A percentile compares a stretch with the other conserved stretches of the same genome.
Conservation (phyloP, 2,888 invertebrate genomes). For the Baccha elongata region DNA sequence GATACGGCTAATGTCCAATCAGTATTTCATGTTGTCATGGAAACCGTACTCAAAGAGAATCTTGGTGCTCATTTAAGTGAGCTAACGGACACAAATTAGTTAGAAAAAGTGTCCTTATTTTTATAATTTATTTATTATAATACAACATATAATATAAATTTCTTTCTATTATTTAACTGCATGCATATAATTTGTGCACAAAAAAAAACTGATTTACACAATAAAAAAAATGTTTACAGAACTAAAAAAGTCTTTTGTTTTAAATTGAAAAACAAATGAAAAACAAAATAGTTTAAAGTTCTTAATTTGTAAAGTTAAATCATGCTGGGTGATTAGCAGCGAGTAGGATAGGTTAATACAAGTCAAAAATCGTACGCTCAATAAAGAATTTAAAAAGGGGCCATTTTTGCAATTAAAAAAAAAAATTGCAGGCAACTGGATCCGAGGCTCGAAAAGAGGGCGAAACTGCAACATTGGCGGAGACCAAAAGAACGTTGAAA, state of each 20-base stretch:
- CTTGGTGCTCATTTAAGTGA: conserved; percentile 83
- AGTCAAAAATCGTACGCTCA: too few relatives aligned
- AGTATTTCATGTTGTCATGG: conserved; percentile 87
- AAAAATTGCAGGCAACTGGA: too few relatives aligned
- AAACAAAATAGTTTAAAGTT: too few relatives aligned
- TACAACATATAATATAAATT: neutral
- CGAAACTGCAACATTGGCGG: too few relatives aligned
- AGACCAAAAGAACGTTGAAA: too few relatives aligned
- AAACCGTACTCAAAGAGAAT: conserved; percentile 86
- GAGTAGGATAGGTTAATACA: too few relatives aligned
- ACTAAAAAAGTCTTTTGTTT: neutral
- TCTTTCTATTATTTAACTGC: conserved; percentile 15
- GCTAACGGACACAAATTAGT: conserved; percentile 14
- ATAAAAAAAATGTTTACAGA: neutral
- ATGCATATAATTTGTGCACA: neutral
- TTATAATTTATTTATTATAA: conserved; percentile 27
- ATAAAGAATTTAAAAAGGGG: too few relatives aligned
- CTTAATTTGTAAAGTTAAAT: too few relatives aligned
- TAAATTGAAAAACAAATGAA: too few relatives aligned
- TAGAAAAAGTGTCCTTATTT: conserved; percentile 26
- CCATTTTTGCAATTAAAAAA: too few relatives aligned
- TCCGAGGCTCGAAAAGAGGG: too few relatives aligned
- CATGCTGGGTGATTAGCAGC: too few relatives aligned
- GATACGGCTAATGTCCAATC: conserved; percentile 87
- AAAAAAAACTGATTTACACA: neutral